A percentile compares a stretch with the other conserved stretches of the same genome.
These are phyloP conservation scores for Rhagologus leucostigma DNA, from an alignment of 2,113 vertebrate species.

Conservation along the genomic window DNA sequence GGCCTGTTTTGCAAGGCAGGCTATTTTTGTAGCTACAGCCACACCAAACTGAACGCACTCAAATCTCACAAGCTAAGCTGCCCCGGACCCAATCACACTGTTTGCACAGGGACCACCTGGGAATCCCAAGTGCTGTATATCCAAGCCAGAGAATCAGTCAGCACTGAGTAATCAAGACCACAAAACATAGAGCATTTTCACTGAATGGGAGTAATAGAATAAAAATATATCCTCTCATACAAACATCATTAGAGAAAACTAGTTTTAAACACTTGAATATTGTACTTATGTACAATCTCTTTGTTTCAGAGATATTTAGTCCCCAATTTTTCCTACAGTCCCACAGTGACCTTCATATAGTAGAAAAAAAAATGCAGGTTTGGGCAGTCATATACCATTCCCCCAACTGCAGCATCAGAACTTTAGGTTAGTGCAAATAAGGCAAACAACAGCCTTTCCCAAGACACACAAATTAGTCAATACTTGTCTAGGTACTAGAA, in stretches of 20 bases:
- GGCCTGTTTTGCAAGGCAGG: conserved; percentile 27
- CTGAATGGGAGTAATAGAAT: neutral
- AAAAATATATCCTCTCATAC: neutral
- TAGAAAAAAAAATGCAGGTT: neutral
- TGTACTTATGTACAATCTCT: accelerated
- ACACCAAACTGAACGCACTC: neutral
- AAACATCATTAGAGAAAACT: neutral
- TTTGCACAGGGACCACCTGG: neutral
- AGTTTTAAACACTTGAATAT: neutral
- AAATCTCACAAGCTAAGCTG: neutral
- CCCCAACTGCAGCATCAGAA: neutral
- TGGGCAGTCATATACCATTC: neutral
- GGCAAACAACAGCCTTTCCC: neutral
- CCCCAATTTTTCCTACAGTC: neutral
- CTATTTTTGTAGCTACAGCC: conserved; percentile 29
- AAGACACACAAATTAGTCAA: neutral
- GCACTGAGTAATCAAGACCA: neutral
- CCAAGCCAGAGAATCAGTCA: neutral
- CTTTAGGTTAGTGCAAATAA: neutral
- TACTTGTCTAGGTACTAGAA: neutral
- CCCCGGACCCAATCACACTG: conserved; percentile 10
- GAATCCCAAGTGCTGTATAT: neutral
- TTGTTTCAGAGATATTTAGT: neutral
- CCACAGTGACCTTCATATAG: accelerated
- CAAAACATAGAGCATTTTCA: neutral